These are phyloP conservation scores for Desmodus rotundus DNA, from an alignment of 2,113 vertebrate genomes.

Conservation along the genomic window DNA sequence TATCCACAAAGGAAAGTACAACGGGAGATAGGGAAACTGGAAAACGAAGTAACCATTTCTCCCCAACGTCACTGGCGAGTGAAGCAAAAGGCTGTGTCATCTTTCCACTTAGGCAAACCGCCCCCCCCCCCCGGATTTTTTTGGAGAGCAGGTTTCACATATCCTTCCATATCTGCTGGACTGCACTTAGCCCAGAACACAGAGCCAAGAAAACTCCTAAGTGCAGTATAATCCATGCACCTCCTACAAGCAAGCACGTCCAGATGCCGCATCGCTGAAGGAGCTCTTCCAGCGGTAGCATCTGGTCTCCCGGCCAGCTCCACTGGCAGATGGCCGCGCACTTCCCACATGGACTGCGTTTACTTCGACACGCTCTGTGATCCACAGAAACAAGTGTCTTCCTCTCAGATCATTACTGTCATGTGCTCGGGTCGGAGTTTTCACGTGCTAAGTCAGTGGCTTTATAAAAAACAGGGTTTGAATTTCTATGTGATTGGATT, in stretches of 20 bases:
- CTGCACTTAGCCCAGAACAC: background rate
- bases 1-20: background rate
- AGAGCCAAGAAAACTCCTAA: background rate
- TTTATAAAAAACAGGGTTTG: background rate
- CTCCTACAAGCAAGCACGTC: conserved; percentile 33
- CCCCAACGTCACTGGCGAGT: too few species aligned
- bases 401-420: background rate
- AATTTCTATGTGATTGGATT: background rate
- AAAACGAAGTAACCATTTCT: background rate
- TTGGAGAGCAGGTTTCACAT: background rate
- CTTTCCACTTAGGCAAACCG: background rate
- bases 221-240: background rate
- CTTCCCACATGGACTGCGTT: background rate
- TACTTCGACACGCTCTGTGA: background rate
- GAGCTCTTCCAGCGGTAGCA: background rate
- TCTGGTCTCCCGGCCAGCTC: conserved; percentile 49
- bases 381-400: background rate
- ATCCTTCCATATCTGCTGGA: background rate
- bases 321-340: background rate
- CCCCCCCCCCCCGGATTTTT: background rate
- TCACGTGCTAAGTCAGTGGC: background rate
- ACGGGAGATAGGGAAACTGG: background rate
- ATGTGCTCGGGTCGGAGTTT: background rate
- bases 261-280: conserved; percentile 48
- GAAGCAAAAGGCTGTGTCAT: background rate